Percentiles rank a stretch among this genome's conserved stretches.
Evolutionary conservation across 2,797 vertebrate genomes (phyloP).

Genomic region (Spheniscus humboldti): DNA sequence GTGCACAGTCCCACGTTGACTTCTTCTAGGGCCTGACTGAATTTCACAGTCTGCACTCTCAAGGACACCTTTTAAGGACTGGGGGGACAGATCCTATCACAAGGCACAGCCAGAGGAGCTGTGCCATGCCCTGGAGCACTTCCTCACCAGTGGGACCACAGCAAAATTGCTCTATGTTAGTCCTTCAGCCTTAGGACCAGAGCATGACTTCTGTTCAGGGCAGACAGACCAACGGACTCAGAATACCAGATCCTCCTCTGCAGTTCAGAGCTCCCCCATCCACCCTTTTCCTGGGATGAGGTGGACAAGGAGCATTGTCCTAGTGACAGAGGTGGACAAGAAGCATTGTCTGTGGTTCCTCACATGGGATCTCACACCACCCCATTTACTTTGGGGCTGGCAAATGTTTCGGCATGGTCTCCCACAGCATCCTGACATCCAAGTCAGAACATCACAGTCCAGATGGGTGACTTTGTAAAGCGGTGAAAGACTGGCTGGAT

Average conservation of each 20-base stretch:
- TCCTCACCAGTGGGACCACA: background rate
- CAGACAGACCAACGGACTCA: background rate
- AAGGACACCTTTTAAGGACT: background rate
- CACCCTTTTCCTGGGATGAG: background rate
- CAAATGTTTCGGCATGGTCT: background rate
- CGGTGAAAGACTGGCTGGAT: background rate
- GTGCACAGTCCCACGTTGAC: rapidly evolving
- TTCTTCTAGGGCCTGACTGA: background rate
- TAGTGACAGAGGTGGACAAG: background rate
- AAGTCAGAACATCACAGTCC: background rate
- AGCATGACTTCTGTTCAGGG: background rate
- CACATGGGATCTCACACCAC: background rate
- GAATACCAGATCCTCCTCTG: background rate
- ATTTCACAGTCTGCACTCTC: background rate
- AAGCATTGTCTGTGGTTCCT: background rate
- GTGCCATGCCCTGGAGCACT: background rate
- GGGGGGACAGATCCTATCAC: background rate
- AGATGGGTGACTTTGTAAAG: background rate
- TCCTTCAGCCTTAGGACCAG: background rate
- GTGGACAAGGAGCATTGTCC: background rate
- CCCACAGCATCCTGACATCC: background rate
- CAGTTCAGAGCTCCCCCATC: background rate
- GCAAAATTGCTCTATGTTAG: background rate
- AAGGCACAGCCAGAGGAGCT: background rate
- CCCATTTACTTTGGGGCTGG: background rate